Conservation (phyloP, 2,888 invertebrate species). For the Notodonta dromedarius region DNA sequence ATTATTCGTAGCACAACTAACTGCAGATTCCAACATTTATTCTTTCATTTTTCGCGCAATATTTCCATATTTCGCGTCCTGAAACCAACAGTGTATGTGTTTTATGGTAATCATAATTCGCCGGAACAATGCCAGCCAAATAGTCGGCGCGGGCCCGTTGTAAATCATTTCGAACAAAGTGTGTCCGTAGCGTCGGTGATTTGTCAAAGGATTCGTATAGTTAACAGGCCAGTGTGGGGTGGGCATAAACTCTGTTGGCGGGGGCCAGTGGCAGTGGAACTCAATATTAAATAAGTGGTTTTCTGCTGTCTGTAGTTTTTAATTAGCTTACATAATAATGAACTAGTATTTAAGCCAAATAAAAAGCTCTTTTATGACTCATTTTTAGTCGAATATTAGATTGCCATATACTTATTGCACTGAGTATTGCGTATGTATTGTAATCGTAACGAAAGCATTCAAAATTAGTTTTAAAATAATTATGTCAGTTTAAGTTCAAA, state of each 20-base stretch:
- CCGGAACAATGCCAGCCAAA: slow-evolving; percentile 42
- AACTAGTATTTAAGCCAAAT: too few species aligned
- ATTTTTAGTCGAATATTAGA: too few species aligned
- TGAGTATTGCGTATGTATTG: too few species aligned
- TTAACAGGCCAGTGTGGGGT: slow-evolving; percentile 6
- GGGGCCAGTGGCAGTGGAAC: too few species aligned
- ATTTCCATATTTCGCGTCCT: neutral
- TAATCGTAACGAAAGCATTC: neutral
- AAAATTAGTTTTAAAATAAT: neutral
- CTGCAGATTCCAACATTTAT: neutral
- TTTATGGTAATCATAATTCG: slow-evolving; percentile 53
- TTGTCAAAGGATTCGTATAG: slow-evolving; percentile 37
- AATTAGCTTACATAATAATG: too few species aligned
- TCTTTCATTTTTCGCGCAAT: neutral
- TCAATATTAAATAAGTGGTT: too few species aligned
- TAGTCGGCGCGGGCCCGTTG: slow-evolving; percentile 37
- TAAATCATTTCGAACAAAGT: slow-evolving; percentile 51
- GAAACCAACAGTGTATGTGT: slow-evolving; percentile 37
- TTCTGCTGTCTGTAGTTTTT: too few species aligned
- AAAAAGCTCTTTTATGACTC: too few species aligned
- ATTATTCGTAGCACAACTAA: too few species aligned
- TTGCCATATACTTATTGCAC: too few species aligned
- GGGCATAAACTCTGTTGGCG: neutral
- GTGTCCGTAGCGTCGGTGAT: slow-evolving; percentile 42
- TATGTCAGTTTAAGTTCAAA: slow-evolving; percentile 13